Percentiles rank a stretch among this genome's conserved stretches.
Evolutionary conservation across 2,888 invertebrate species (phyloP).

Genomic region (Heliothis peltigera): DNA sequence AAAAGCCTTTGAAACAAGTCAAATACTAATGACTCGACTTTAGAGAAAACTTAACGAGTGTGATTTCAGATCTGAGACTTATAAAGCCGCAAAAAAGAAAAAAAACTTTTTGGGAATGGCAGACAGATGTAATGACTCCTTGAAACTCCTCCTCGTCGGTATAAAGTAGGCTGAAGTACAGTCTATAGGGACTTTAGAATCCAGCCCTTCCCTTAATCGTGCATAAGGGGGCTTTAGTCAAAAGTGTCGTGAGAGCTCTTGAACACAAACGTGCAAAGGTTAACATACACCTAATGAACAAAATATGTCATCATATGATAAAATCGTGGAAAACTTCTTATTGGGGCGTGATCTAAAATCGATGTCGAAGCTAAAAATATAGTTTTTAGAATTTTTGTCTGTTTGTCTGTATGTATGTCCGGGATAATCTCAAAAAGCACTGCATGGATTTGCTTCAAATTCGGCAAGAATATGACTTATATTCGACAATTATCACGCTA

Average conservation of each 20-base stretch:
- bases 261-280: constrained; percentile 67
- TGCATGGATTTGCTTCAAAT: too few relatives aligned
- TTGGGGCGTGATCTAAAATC: too few relatives aligned
- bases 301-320: constrained; percentile 1
- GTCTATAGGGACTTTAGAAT: constrained; percentile 47
- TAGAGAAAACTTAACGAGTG: constrained; percentile 32
- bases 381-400: too few relatives aligned
- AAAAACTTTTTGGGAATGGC: constrained; percentile 17
- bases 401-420: too few relatives aligned
- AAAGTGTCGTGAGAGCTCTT: constrained; percentile 60
- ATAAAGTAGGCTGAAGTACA: constrained; percentile 49
- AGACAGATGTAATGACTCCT: constrained; percentile 51
- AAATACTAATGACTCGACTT: constrained; percentile 41
- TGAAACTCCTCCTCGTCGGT: constrained; percentile 33
- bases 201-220: constrained; percentile 55
- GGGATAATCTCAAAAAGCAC: too few relatives aligned
- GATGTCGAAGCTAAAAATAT: too few relatives aligned
- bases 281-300: constrained; percentile 32
- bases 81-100: constrained; percentile 20
- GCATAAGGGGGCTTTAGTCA: constrained; percentile 53
- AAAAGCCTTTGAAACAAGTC: constrained; percentile 26
- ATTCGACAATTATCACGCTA: too few relatives aligned
- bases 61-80: constrained; percentile 13
- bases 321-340: too few relatives aligned
- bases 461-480: too few relatives aligned